Base-by-base conservation (phyloP, 2,113 vertebrate genomes). In the Neomonachus schauinslandi region DNA sequence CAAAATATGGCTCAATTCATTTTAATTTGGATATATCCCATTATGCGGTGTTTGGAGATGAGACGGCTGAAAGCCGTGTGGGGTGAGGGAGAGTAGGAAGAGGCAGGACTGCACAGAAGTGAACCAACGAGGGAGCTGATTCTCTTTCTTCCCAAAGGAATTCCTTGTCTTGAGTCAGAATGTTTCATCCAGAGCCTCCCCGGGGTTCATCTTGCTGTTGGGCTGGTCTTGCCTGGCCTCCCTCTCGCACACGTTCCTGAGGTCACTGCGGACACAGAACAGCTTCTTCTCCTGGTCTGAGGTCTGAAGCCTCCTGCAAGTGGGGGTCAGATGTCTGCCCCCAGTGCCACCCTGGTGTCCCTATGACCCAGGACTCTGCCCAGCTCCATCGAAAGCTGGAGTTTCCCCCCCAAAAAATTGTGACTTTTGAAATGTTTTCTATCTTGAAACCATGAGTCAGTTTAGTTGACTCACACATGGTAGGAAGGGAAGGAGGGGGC, bases 161-260 rank as follows among this genome's bases (percentile, higher is more conserved):
- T 22, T 24, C 57, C 42, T 22, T 4, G 4, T 21, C 55, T 12
- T 1, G 10, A 36, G 26, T 49, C 21, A 16, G 49, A 11, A 1
- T 1, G 24, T 49, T 31, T 7, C 5, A 46, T 9, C 31, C n/a
- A 0, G 12, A n/a, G 49, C 12, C 24, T 4, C 16, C 22, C 39
- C 0, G 0, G 69, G 57, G 28, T 2, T n/a, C 49, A 0, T 21
- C 12, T 33, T 13, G 4, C 51, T 10, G 21, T 19, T 0, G 2
- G 9, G 59, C 28, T 3, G 21, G 7, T 13, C 21, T 9, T 2
- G 0, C 11, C 12, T 31, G 18, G 18, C 39, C 13, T 33, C 2
- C 2, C 22, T 18, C 51, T 36, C 15, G 0, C 28, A 26, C 15
- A 5, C 7, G 1, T 36, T 14, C n/a, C 28, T 0, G 5, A 19